Conservation (phyloP, 2,888 invertebrate species). For the Allophyes oxyacanthae region DNA sequence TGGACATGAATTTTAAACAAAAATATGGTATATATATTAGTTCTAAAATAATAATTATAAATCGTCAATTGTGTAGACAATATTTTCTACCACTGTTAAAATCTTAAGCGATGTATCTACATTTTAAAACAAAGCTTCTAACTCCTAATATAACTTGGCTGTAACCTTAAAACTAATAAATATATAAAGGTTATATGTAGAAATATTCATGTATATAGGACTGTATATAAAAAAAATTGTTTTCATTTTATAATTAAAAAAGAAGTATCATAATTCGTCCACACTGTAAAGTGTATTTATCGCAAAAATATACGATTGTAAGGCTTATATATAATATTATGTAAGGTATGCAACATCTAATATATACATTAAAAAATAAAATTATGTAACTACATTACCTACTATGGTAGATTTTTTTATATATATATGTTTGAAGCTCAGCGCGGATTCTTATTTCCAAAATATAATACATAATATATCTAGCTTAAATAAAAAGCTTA, state of each 20-base stretch:
- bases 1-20: slow-evolving; percentile 13
- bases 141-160: slow-evolving; percentile 39
- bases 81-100: slow-evolving; percentile 66
- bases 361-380: slow-evolving; percentile 5
- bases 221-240: slow-evolving; percentile 47
- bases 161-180: slow-evolving; percentile 41
- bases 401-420: too few relatives aligned
- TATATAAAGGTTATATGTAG: slow-evolving; percentile 42
- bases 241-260: slow-evolving; percentile 50
- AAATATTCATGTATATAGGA: slow-evolving; percentile 48
- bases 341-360: slow-evolving; percentile 32
- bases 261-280: slow-evolving; percentile 83
- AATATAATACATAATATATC: slow-evolving; percentile 4
- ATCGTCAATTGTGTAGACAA: slow-evolving; percentile 85
- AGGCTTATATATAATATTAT: slow-evolving; percentile 44
- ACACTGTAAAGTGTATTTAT: slow-evolving; percentile 77
- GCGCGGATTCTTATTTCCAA: slow-evolving; percentile 2
- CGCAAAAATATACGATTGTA: slow-evolving; percentile 62
- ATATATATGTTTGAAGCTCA: background rate
- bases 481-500: slow-evolving; percentile 6
- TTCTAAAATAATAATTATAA: slow-evolving; percentile 47
- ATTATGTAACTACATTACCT: too few relatives aligned
- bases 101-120: slow-evolving; percentile 56
- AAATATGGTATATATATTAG: slow-evolving; percentile 25
- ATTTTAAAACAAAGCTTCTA: slow-evolving; percentile 50